A percentile compares a stretch with the other conserved stretches of the same genome.
Conservation (phyloP, 2,797 vertebrate species). For the Girardinus metallicus region DNA sequence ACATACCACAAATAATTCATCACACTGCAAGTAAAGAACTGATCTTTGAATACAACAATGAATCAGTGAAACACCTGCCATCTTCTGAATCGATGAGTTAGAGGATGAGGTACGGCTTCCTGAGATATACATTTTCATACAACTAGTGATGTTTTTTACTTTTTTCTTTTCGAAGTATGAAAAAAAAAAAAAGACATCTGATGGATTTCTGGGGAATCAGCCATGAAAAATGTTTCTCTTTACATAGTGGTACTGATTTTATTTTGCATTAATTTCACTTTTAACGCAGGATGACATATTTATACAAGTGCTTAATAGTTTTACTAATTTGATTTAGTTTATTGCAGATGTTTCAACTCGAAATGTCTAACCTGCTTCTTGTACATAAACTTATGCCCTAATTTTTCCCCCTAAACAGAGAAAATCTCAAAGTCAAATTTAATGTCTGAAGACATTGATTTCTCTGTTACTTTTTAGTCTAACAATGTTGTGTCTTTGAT, state of each 20-base stretch:
- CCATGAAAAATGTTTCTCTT: not conserved
- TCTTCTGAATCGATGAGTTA: not conserved
- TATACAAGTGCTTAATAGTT: not conserved
- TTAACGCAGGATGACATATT: not conserved
- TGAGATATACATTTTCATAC: not conserved
- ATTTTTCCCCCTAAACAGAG: not conserved
- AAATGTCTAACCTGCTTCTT: not conserved
- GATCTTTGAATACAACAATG: not conserved
- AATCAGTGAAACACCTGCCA: not conserved
- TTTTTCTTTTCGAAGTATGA: not conserved
- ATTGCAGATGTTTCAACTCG: not conserved
- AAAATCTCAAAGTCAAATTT: not conserved
- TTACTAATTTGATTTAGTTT: not conserved
- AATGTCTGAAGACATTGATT: not conserved
- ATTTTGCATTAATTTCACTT: not conserved
- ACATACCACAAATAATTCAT: slow-evolving; percentile 1
- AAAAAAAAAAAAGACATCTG: not conserved
- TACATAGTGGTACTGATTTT: not conserved
- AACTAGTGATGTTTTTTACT: not conserved
- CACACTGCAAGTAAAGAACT: not conserved
- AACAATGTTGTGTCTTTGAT: slow-evolving; percentile 9
- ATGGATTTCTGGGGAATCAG: not conserved
- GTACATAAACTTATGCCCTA: not conserved
- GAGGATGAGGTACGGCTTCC: not conserved
- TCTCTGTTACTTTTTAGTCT: not conserved